Base-by-base conservation (phyloP, 2,888 invertebrate species). In the Coleophora flavipennella region DNA sequence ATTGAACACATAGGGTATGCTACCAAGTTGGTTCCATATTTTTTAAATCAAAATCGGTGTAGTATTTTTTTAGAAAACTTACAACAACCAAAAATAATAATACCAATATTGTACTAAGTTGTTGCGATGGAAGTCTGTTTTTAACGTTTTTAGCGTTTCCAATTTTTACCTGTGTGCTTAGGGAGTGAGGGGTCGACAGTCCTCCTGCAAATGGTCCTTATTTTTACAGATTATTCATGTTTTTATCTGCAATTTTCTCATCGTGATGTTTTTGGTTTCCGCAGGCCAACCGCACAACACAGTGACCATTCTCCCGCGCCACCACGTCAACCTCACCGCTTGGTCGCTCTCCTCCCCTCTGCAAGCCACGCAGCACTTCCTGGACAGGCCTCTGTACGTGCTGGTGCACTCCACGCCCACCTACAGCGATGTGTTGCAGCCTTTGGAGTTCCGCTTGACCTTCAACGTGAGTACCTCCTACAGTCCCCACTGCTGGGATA, bases 261-360 rank as follows among this genome's bases (percentile, higher is more conserved):
- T n/a, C n/a, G n/a, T n/a, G n/a, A n/a, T 20, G 6, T 20, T 20
- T 31, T 11, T 2, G 39, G 8, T 10, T 9, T 9, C 10, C 12
- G 1, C 62, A 83, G 83, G 70, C 6, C 51, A 64, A 0, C 48
- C 72, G 2, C 74, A 80, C 60, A 77, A 74, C 58, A 47, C 68
- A 20, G 2, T 81, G 0, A 70, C 73, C 0, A 28, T 83, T 1
- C 64, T 64, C 59, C 71, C 78, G 0, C 56, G 52, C 0, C 3
- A 25, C 0, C 43, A 51, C 44, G 54, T 65, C 1, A 45, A 35
- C 1, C 11, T 80, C 0, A 35, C 49, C 0, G 3, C 46, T 0
- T 81, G 81, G 83, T 62, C 71, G 0, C 50, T 77, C 7, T 0
- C 36, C 1, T 40, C 67, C 0, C 49, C 59, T 0, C 35, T 52